Conservation (phyloP, 2,888 invertebrate genomes). For the Heliconius erato region DNA sequence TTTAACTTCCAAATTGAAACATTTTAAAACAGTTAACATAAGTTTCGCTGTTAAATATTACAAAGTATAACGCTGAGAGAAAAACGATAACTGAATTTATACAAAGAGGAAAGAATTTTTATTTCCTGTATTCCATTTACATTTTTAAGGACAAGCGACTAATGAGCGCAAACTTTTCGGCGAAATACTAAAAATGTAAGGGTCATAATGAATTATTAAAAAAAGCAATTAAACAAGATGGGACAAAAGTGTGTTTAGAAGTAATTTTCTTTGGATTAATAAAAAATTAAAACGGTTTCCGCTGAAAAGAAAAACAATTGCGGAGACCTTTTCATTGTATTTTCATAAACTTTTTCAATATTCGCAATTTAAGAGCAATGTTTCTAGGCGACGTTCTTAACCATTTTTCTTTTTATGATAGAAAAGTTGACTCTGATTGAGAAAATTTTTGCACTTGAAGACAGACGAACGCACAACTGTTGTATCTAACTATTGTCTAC, state of each 20-base stretch:
- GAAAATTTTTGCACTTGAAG: background rate
- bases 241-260: slow-evolving; percentile 14
- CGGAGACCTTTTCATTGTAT: background rate
- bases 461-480: background rate
- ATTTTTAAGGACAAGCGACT: slow-evolving; percentile 33
- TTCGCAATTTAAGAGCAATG: slow-evolving; percentile 5
- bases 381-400: background rate
- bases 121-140: slow-evolving; percentile 26
- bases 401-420: background rate
- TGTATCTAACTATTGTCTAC: background rate
- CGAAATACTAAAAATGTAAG: slow-evolving; percentile 23
- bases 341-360: slow-evolving; percentile 15
- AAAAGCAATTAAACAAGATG: slow-evolving; percentile 24
- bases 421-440: background rate
- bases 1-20: background rate
- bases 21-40: background rate
- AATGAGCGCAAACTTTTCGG: slow-evolving; percentile 30
- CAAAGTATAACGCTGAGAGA: background rate
- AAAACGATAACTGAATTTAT: slow-evolving; percentile 27
- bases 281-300: slow-evolving; percentile 17
- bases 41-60: background rate
- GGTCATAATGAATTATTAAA: slow-evolving; percentile 35
- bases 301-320: slow-evolving; percentile 19
- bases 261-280: slow-evolving; percentile 14
- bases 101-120: slow-evolving; percentile 25